Base-by-base conservation (phyloP, 2,797 vertebrate genomes). In the Carapus acus region DNA sequence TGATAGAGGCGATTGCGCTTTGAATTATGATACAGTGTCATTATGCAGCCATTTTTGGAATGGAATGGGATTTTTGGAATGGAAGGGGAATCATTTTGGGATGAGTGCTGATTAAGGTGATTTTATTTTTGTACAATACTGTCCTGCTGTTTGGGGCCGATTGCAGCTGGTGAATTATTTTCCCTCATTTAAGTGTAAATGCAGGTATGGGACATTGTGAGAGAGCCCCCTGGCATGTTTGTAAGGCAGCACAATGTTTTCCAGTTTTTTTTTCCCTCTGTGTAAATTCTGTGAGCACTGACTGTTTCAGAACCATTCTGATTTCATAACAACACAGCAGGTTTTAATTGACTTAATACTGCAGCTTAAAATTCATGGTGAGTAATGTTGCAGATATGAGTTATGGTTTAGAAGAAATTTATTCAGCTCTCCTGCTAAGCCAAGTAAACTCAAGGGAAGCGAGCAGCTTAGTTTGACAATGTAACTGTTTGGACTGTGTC, bases 401-500 rank as follows among this genome's bases (percentile, higher is more conserved):
- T 61, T 47, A 42, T 15, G 17, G 31, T 40, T 46, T 40, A 7
- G 43, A 40, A 58, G 50, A 52, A 51, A 49, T 29, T 40, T 44
- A 14, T 2, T 51, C 49, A 36, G 18, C n/a, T 9, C 43, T 43
- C 48, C 54, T 36, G 45, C 14, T 69, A 60, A 55, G 47, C 48
- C 33, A 36, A 13, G 6, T 16, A 59, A 71, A 29, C 56, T 68
- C 64, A 23, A 43, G 59, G 62, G 63, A 67, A 51, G 33, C 53
- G 50, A n/a, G 42, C 43, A 62, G 69, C 53, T 71, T 50, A 54
- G 38, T 69, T 48, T 66, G 62, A 74, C 57, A 78, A 78, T 68
- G 76, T 78, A 49, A 77, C 44, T 31, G 46, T 29, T 33, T 49
- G 43, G 54, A 41, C 11, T 16, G 11, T 45, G 46, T 62, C 43